A percentile compares a stretch with the other conserved stretches of the same genome.
These are phyloP conservation scores for Rhinolophus ferrumequinum DNA, from an alignment of 2,113 vertebrate genomes.

Conservation along the genomic window DNA sequence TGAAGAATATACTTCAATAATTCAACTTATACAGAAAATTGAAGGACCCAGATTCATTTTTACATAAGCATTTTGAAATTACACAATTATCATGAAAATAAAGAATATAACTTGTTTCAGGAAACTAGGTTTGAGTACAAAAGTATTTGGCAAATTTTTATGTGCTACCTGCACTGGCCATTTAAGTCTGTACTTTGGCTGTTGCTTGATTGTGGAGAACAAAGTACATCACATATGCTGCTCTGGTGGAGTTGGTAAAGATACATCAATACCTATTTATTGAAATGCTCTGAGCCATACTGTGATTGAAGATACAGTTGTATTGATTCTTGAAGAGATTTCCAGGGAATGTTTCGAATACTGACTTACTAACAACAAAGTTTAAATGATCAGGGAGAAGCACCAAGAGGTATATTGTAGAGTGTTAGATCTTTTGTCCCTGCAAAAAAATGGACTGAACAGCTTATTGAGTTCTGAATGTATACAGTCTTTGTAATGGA, in stretches of 20 bases:
- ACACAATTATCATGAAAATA: neutral
- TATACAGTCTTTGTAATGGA: neutral
- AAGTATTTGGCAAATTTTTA: neutral
- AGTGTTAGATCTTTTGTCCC: neutral
- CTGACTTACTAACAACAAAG: neutral
- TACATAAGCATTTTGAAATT: neutral
- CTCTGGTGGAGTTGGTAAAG: neutral
- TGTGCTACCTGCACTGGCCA: neutral
- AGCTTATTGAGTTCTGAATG: neutral
- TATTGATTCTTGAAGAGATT: slow-evolving; percentile 21
- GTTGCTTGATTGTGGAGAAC: neutral
- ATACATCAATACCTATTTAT: slow-evolving; percentile 28
- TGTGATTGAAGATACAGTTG: slow-evolving; percentile 9
- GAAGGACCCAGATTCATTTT: neutral
- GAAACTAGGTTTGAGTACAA: neutral
- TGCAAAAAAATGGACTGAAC: neutral
- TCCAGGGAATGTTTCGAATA: slow-evolving; percentile 9
- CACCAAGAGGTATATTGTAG: neutral
- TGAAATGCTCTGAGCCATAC: slow-evolving; percentile 27
- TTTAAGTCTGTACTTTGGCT: neutral
- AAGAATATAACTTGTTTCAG: neutral
- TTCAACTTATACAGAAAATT: neutral
- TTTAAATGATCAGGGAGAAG: slow-evolving; percentile 25
- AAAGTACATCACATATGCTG: neutral
- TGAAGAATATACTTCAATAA: neutral